phyloP scores from a whole-genome alignment of 37 sponge, comb jelly and placozoan species.

The Amphimedon queenslandica region DNA sequence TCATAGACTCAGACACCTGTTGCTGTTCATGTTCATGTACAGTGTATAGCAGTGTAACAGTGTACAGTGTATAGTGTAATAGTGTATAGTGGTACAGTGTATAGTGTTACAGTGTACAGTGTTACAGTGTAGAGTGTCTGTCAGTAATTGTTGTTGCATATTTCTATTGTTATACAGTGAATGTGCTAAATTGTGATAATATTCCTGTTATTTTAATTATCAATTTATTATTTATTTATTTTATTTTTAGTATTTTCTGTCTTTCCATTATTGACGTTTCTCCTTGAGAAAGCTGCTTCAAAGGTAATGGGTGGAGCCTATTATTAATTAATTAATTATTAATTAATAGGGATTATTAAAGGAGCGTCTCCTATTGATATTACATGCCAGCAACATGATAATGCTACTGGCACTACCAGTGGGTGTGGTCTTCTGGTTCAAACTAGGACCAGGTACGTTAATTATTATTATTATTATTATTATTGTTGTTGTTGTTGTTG shows the following conservation, averaged over 20 bases:
- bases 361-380: slow-evolving; percentile 4
- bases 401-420: slow-evolving; percentile 25
- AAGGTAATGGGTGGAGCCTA: too few relatives aligned
- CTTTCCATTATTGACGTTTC: slow-evolving; percentile 38
- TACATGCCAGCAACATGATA: slow-evolving; percentile 24
- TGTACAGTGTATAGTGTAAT: too few relatives aligned
- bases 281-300: slow-evolving; percentile 45
- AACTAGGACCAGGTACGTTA: slow-evolving; percentile 35
- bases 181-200: too few relatives aligned
- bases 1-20: too few relatives aligned
- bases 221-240: neutral
- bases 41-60: too few relatives aligned
- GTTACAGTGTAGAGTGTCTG: too few relatives aligned
- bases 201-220: too few relatives aligned
- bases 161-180: too few relatives aligned
- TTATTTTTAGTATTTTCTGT: slow-evolving; percentile 34
- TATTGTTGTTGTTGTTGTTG: neutral
- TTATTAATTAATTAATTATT: slow-evolving; percentile 2
- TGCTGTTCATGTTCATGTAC: too few relatives aligned
- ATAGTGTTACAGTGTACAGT: too few relatives aligned
- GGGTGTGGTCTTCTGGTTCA: slow-evolving; percentile 8
- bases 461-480: neutral
- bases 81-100: too few relatives aligned
- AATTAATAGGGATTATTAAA: slow-evolving; percentile 13
- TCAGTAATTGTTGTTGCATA: too few relatives aligned